Evolutionary conservation across 1,140 invertebrate species (phyloP).

Genomic region (Sesamia nonagrioides): DNA sequence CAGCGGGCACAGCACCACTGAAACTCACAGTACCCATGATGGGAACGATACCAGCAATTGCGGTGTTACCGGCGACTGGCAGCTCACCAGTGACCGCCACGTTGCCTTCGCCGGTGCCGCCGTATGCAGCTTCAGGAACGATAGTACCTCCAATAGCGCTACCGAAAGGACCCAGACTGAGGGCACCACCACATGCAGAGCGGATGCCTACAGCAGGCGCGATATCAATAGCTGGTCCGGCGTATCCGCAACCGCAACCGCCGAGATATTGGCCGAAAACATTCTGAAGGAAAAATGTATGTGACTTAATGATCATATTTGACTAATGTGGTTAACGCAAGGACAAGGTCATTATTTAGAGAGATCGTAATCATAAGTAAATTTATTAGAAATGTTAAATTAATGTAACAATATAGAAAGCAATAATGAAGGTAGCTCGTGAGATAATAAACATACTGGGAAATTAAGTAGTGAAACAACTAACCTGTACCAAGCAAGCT

Average conservation of each 20-base stretch:
- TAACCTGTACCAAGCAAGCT: conserved; percentile 69
- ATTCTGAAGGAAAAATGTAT: background rate
- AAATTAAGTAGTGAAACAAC: background rate
- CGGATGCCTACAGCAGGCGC: too few species aligned
- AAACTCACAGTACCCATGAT: conserved; percentile 48
- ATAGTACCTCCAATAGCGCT: conserved; percentile 2
- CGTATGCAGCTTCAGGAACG: conserved; percentile 21
- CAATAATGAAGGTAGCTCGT: background rate
- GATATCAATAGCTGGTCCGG: too few species aligned
- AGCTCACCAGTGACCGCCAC: conserved; percentile 42
- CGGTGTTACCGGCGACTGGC: conserved; percentile 41
- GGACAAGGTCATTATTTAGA: too few species aligned
- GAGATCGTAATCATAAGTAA: too few species aligned
- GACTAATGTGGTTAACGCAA: too few species aligned
- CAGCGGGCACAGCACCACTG: conserved; percentile 11
- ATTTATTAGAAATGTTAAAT: too few species aligned
- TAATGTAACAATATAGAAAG: background rate
- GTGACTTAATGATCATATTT: too few species aligned
- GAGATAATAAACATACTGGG: background rate
- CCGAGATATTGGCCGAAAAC: too few species aligned
- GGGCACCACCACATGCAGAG: too few species aligned
- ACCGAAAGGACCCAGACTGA: background rate
- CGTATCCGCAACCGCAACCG: too few species aligned
- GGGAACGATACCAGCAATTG: conserved; percentile 34
- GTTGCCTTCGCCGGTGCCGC: conserved; percentile 40